Conservation (phyloP, 2,888 invertebrate species). For the Monochamus alternatus region DNA sequence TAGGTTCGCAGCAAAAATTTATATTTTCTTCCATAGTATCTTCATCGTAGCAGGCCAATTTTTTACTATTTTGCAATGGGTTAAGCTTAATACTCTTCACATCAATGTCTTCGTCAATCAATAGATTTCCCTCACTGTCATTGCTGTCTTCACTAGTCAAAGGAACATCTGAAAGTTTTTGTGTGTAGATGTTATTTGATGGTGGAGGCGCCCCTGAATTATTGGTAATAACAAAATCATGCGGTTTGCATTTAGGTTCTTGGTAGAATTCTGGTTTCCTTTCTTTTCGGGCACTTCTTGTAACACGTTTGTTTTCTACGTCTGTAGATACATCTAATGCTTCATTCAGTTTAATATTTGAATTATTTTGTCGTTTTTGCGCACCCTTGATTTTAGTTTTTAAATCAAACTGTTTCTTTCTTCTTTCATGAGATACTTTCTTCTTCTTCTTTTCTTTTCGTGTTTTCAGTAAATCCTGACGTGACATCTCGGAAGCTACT, state of each 20-base stretch:
- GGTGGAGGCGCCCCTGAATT: conserved; percentile 11
- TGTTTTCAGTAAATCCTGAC: conserved; percentile 19
- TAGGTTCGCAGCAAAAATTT: conserved; percentile 5
- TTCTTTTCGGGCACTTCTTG: background rate
- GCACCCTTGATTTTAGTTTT: background rate
- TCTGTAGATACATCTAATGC: background rate
- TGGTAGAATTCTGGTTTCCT: background rate
- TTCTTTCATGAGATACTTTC: background rate
- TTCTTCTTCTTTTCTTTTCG: background rate
- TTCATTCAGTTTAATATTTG: background rate
- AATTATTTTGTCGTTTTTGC: background rate
- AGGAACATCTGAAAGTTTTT: conserved; percentile 17
- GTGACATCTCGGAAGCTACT: conserved; percentile 17
- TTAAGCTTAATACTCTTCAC: conserved; percentile 6
- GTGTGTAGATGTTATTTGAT: conserved; percentile 23
- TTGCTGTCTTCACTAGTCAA: conserved; percentile 51
- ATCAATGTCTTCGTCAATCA: conserved; percentile 45
- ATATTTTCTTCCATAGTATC: conserved; percentile 35
- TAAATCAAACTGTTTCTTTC: background rate
- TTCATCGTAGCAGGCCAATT: conserved; percentile 28
- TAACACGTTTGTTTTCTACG: background rate
- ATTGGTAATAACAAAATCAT: conserved; percentile 20
- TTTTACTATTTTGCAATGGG: background rate
- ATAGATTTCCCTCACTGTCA: conserved; percentile 49
- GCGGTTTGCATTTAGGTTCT: conserved; percentile 21